Evolutionary conservation across 2,797 vertebrate species (phyloP).

Genomic region (Pelochelys cantorii): DNA sequence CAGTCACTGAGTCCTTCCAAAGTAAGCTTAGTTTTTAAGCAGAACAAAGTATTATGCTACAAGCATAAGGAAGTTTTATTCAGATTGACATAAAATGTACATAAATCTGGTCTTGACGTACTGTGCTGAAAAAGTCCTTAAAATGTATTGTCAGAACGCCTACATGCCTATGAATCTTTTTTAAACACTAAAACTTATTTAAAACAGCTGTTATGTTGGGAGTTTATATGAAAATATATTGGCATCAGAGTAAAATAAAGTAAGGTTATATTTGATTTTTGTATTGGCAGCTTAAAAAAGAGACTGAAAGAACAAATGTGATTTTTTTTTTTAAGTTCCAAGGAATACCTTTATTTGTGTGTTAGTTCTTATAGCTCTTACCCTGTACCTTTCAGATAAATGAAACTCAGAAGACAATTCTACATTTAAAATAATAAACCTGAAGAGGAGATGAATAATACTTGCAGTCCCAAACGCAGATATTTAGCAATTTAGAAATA

Average conservation of each 20-base stretch:
- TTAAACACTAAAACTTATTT: slow-evolving; percentile 33
- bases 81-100: not conserved
- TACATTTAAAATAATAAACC: slow-evolving; percentile 43
- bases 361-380: not conserved
- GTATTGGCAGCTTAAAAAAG: not conserved
- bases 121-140: not conserved
- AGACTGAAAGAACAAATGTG: slow-evolving; percentile 1
- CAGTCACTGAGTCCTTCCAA: not conserved
- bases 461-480: not conserved
- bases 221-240: slow-evolving; percentile 61
- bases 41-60: not conserved
- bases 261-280: slow-evolving; percentile 9
- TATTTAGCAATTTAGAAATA: not conserved
- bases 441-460: not conserved
- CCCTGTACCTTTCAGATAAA: slow-evolving; percentile 32
- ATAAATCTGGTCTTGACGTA: not conserved
- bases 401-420: slow-evolving; percentile 32
- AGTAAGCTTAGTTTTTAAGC: not conserved
- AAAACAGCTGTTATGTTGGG: slow-evolving; percentile 30
- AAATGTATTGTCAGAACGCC: not conserved
- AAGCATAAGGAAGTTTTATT: not conserved
- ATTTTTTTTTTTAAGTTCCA: slow-evolving; percentile 49
- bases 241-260: slow-evolving; percentile 59
- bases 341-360: slow-evolving; percentile 1
- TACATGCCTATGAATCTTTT: not conserved